Evolutionary conservation across 1,140 invertebrate species (phyloP).

Genomic region (Papilio glaucus): DNA sequence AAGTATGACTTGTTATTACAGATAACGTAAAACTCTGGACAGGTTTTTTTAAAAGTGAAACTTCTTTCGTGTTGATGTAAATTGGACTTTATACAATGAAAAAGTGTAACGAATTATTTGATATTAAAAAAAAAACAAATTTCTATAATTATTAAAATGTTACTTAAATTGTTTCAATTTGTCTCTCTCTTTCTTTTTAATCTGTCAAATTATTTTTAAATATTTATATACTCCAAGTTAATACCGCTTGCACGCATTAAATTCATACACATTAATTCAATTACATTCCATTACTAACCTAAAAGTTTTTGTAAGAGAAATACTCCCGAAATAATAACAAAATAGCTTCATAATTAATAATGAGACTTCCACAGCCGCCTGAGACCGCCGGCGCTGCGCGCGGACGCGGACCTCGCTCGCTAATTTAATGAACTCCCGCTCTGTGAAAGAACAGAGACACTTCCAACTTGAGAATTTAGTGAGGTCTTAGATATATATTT

Average conservation of each 20-base stretch:
- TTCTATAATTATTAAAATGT: too few species aligned
- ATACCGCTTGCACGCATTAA: neutral
- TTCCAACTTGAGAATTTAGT: slow-evolving; percentile 8
- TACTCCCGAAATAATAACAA: slow-evolving; percentile 8
- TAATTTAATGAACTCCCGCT: slow-evolving; percentile 20
- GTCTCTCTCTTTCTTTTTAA: too few species aligned
- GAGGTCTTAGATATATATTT: neutral
- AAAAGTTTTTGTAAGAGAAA: neutral
- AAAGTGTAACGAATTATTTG: too few species aligned
- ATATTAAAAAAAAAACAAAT: too few species aligned
- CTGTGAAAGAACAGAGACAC: neutral
- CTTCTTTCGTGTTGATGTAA: too few species aligned
- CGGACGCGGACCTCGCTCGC: neutral
- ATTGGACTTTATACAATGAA: too few species aligned
- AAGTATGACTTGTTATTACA: too few species aligned
- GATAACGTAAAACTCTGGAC: too few species aligned
- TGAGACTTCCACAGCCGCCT: neutral
- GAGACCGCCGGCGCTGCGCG: neutral
- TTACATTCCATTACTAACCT: neutral
- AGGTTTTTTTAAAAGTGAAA: too few species aligned
- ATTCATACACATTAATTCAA: neutral
- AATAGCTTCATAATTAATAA: slow-evolving; percentile 24
- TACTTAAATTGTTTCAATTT: too few species aligned
- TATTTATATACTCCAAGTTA: too few species aligned
- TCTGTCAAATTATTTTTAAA: too few species aligned